These are phyloP conservation scores for Rhinichthys klamathensis DNA, from an alignment of 2,113 vertebrate genomes.

Conservation along the genomic window DNA sequence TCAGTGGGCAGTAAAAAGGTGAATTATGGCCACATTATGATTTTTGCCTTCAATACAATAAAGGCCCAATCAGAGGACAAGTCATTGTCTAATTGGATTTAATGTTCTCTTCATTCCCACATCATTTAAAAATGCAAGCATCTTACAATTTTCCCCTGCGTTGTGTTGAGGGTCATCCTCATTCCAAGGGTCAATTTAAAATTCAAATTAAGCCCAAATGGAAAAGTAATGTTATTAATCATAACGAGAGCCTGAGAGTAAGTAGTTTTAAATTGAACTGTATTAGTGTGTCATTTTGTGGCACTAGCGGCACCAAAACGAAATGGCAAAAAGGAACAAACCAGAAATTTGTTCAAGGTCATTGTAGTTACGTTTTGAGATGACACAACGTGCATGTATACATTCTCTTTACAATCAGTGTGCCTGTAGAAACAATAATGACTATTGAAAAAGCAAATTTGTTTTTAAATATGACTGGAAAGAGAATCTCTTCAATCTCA, in stretches of 20 bases:
- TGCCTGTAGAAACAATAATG: neutral
- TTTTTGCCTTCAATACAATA: conserved; percentile 27
- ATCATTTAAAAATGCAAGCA: conserved; percentile 1
- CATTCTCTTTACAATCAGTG: neutral
- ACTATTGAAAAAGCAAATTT: neutral
- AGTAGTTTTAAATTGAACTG: neutral
- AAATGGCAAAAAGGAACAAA: neutral
- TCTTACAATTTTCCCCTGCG: neutral
- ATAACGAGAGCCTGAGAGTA: neutral
- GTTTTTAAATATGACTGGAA: neutral
- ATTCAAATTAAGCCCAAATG: conserved; percentile 13
- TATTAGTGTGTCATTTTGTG: neutral
- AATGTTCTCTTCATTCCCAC: conserved; percentile 21
- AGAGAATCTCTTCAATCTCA: neutral
- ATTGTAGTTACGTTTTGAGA: neutral
- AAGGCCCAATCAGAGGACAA: conserved; percentile 26
- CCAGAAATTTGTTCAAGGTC: neutral
- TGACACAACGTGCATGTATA: neutral
- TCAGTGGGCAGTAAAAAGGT: conserved; percentile 16
- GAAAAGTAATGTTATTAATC: conserved; percentile 16
- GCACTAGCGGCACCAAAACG: neutral
- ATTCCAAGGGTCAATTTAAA: conserved; percentile 21
- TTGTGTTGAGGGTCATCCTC: neutral
- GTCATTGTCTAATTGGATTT: conserved; percentile 35
- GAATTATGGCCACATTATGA: conserved; percentile 15